These are phyloP conservation scores for Philereme vetulata DNA, from an alignment of 2,888 invertebrate species.

Conservation along the genomic window DNA sequence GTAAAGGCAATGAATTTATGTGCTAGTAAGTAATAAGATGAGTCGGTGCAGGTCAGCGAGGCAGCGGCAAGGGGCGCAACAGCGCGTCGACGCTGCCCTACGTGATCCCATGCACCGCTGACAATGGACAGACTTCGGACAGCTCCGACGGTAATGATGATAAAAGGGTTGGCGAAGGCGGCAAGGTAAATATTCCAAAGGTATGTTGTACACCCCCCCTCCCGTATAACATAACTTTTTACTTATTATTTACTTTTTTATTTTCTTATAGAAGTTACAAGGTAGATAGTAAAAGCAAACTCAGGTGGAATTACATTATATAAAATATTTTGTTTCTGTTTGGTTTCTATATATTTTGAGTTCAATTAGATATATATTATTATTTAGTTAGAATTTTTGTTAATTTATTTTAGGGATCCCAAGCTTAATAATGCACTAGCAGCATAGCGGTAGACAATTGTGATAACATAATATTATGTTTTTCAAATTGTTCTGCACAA, in stretches of 20 bases:
- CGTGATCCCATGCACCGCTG: conserved; percentile 75
- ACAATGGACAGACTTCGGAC: conserved; percentile 74
- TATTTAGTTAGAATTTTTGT: conserved; percentile 22
- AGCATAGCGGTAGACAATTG: conserved; percentile 7
- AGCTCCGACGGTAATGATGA: conserved; percentile 76
- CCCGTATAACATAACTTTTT: conserved; percentile 39
- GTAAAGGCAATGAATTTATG: no score
- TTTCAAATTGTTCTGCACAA: background rate
- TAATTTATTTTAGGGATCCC: conserved; percentile 26
- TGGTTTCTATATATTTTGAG: conserved; percentile 36
- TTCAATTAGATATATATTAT: conserved; percentile 21
- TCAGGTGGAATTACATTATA: conserved; percentile 10
- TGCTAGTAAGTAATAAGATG: conserved; percentile 2
- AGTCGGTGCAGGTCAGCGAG: conserved; percentile 63
- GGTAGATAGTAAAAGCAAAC: conserved; percentile 9
- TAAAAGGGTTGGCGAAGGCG: conserved; percentile 63
- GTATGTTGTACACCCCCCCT: conserved; percentile 39
- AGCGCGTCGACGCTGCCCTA: conserved; percentile 73
- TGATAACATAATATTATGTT: conserved; percentile 1
- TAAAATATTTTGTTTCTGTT: conserved; percentile 19
- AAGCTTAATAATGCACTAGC: conserved; percentile 18
- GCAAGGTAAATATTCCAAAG: conserved; percentile 64
- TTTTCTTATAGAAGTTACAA: conserved; percentile 19
- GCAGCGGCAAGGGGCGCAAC: conserved; percentile 75
- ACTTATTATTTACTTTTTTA: conserved; percentile 17